Conservation (phyloP, 2,113 vertebrate species). For the Tragelaphus buxtoni region DNA sequence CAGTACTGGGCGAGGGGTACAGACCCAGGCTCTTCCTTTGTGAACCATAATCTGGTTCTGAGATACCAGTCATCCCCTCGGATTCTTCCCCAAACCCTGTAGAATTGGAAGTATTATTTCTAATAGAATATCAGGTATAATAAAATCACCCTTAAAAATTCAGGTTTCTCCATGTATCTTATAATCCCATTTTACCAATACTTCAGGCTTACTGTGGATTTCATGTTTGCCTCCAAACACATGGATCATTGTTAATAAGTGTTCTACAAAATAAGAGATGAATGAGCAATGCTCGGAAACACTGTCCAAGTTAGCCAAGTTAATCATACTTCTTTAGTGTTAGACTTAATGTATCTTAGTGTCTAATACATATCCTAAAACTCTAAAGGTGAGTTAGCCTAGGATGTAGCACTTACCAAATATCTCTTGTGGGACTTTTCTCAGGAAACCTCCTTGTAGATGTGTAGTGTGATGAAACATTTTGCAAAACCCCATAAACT, state of each 20-base stretch:
- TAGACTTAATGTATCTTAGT: neutral
- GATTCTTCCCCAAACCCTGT: neutral
- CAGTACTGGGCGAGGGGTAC: too few relatives aligned
- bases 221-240: neutral
- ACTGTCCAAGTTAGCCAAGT: neutral
- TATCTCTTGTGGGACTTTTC: neutral
- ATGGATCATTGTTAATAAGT: neutral
- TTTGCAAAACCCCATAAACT: neutral
- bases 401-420: neutral
- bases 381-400: neutral
- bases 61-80: neutral
- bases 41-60: neutral
- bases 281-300: neutral
- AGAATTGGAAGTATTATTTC: neutral
- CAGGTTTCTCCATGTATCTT: neutral
- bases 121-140: neutral
- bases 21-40: neutral
- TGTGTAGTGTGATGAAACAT: neutral
- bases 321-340: neutral
- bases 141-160: constrained; percentile 17
- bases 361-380: neutral
- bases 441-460: neutral
- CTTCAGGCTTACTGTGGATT: neutral
- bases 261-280: neutral
- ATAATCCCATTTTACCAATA: neutral